These are phyloP conservation scores for Vireo griseus DNA, from an alignment of 2,797 vertebrate species.

Conservation along the genomic window DNA sequence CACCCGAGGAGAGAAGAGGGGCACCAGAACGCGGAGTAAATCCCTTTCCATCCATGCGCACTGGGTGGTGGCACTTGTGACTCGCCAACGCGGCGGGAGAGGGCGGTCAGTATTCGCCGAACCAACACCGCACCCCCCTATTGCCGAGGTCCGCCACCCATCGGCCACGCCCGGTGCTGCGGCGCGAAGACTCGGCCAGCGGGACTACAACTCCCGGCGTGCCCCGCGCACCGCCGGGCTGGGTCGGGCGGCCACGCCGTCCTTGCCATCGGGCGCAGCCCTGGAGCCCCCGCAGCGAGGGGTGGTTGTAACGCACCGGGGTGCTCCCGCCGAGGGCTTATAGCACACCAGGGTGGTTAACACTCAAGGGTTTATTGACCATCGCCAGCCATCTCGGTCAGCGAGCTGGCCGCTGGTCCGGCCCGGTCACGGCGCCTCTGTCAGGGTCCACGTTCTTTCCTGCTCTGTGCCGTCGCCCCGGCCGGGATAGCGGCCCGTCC, in stretches of 20 bases:
- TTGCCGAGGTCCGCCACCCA: neutral
- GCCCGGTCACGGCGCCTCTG: too few relatives aligned
- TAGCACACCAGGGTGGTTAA: neutral
- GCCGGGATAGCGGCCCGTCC: neutral
- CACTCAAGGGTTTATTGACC: rapidly evolving
- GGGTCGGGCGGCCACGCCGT: rapidly evolving
- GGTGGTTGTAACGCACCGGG: rapidly evolving
- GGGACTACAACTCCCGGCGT: constrained; percentile 32
- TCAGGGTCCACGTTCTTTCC: neutral
- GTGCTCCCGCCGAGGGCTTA: rapidly evolving
- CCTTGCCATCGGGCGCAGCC: neutral
- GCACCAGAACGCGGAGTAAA: rapidly evolving
- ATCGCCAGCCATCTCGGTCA: rapidly evolving
- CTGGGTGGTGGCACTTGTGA: rapidly evolving
- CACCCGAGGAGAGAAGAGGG: rapidly evolving
- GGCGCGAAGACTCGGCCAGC: neutral
- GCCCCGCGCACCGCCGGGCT: neutral
- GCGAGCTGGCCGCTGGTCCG: too few relatives aligned
- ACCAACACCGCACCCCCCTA: rapidly evolving
- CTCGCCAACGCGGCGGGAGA: rapidly evolving
- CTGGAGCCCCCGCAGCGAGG: rapidly evolving
- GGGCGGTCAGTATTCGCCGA: neutral
- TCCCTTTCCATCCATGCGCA: rapidly evolving
- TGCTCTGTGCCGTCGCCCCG: too few relatives aligned
- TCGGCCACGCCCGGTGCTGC: neutral